These are phyloP conservation scores for Trichoplusia ni DNA, from an alignment of 1,140 invertebrate species.

Conservation along the genomic window DNA sequence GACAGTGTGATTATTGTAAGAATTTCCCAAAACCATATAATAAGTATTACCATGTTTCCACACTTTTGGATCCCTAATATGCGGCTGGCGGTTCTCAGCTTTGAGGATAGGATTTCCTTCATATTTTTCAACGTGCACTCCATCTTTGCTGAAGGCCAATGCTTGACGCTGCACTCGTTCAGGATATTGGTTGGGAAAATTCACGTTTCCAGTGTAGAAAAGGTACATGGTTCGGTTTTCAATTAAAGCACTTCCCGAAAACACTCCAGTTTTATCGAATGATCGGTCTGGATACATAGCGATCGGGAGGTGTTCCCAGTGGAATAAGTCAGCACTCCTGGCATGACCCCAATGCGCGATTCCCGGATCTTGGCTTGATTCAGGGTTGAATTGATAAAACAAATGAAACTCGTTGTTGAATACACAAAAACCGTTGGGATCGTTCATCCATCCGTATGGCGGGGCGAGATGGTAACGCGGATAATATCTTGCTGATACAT, in stretches of 20 bases:
- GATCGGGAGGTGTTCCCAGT: constrained; percentile 66
- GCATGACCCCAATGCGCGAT: constrained; percentile 71
- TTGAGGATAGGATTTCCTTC: constrained; percentile 59
- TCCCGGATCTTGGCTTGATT: constrained; percentile 47
- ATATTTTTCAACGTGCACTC: constrained; percentile 58
- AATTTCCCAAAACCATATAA: constrained; percentile 73
- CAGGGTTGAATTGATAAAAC: constrained; percentile 72
- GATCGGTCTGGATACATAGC: constrained; percentile 64
- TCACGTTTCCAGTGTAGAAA: constrained; percentile 70
- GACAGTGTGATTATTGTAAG: constrained; percentile 50
- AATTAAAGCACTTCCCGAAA: constrained; percentile 71
- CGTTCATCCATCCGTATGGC: constrained; percentile 73
- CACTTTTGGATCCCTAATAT: constrained; percentile 75
- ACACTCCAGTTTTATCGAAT: constrained; percentile 66
- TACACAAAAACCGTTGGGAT: constrained; percentile 73
- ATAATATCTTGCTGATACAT: constrained; percentile 28
- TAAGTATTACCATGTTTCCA: constrained; percentile 66
- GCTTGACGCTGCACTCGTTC: constrained; percentile 58
- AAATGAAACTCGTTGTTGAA: constrained; percentile 63
- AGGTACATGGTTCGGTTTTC: constrained; percentile 63
- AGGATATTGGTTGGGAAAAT: constrained; percentile 42
- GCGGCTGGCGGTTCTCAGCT: constrained; percentile 50
- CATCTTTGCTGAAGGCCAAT: constrained; percentile 58
- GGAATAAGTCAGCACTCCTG: constrained; percentile 61
- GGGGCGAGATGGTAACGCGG: constrained; percentile 64